Evolutionary conservation across 2,797 vertebrate genomes (phyloP).

Genomic region (Synaphobranchus kaupii): DNA sequence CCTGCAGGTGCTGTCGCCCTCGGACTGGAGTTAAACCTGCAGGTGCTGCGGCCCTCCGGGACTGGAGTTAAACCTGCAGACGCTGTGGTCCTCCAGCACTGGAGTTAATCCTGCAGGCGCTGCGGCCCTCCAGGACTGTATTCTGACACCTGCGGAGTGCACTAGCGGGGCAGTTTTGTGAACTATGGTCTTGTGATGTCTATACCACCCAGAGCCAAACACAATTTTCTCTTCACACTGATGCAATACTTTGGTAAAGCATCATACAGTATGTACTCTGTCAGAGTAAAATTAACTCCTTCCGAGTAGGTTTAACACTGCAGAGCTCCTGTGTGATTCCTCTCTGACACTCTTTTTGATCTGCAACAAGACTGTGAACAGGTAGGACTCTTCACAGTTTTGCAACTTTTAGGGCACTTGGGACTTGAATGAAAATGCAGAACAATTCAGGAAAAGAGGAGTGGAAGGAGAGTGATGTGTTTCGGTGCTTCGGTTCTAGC

Average conservation of each 20-base stretch:
- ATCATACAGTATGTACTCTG: background rate
- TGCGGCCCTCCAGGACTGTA: background rate
- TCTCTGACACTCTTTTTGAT: no score
- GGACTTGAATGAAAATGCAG: background rate
- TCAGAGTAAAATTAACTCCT: background rate
- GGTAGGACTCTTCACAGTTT: background rate
- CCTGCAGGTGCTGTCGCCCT: background rate
- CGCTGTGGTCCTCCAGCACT: no score
- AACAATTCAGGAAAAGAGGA: background rate
- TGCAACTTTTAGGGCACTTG: background rate
- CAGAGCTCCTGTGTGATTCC: no score
- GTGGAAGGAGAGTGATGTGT: background rate
- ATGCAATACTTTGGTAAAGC: background rate
- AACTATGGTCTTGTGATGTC: background rate
- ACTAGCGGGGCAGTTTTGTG: background rate
- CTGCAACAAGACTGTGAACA: no score
- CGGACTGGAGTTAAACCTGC: background rate
- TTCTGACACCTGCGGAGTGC: background rate
- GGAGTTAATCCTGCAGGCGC: background rate
- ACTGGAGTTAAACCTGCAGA: background rate
- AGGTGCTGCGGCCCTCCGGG: background rate
- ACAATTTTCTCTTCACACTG: background rate
- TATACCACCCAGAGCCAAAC: background rate
- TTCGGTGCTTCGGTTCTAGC: constrained; percentile 19
- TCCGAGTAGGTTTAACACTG: background rate